Evolutionary conservation across 2,888 invertebrate species (phyloP).

Genomic region (Orthosia incerta): DNA sequence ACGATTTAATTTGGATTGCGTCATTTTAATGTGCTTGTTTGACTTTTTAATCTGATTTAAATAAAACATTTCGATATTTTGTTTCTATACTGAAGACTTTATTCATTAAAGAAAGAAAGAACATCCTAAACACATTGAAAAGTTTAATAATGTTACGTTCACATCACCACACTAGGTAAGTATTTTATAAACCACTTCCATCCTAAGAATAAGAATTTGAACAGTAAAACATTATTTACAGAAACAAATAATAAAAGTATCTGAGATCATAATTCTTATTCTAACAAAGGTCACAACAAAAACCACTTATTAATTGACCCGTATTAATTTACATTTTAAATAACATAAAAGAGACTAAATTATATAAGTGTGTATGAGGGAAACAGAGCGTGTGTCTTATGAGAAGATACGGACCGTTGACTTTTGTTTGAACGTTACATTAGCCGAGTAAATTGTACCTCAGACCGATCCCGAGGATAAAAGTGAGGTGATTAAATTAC

Average conservation of each 20-base stretch:
- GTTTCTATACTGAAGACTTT: neutral
- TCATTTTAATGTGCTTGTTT: constrained; percentile 36
- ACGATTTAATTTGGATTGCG: constrained; percentile 43
- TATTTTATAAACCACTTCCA: neutral
- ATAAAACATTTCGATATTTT: neutral
- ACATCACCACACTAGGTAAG: too few species aligned
- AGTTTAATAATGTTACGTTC: neutral
- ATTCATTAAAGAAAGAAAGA: neutral
- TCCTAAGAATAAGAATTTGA: neutral
- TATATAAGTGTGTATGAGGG: constrained; percentile 65
- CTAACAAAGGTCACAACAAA: constrained; percentile 53
- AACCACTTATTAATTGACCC: constrained; percentile 32
- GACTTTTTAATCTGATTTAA: constrained; percentile 21
- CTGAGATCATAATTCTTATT: constrained; percentile 4
- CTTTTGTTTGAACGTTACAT: constrained; percentile 63
- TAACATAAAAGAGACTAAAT: constrained; percentile 47
- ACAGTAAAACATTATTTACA: neutral
- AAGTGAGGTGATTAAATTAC: constrained; percentile 40
- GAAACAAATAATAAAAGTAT: constrained; percentile 18
- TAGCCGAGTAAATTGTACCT: constrained; percentile 57
- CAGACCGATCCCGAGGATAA: constrained; percentile 37
- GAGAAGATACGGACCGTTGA: constrained; percentile 67
- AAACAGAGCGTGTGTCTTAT: constrained; percentile 73
- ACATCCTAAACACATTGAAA: neutral
- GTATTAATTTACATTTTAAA: constrained; percentile 61